Evolutionary conservation across 2,113 vertebrate species (phyloP).

Genomic region (Triplophysa dalaica): DNA sequence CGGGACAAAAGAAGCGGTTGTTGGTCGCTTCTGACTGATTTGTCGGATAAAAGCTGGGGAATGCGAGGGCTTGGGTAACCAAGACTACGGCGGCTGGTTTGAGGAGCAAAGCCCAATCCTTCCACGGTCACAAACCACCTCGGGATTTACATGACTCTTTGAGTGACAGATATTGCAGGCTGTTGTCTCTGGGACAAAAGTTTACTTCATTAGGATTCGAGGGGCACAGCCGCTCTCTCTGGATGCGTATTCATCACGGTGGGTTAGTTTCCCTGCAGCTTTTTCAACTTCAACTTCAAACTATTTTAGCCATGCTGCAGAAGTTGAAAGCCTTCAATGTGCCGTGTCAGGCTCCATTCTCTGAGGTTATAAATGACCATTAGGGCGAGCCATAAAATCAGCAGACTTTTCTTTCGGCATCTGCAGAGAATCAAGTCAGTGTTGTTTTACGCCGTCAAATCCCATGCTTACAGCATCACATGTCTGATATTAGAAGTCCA

Average conservation of each 20-base stretch:
- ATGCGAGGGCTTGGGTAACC: constrained; percentile 57
- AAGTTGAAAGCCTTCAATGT: constrained; percentile 45
- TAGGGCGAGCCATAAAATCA: neutral
- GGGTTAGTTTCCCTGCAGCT: constrained; percentile 58
- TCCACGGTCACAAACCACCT: constrained; percentile 58
- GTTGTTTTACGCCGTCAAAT: neutral
- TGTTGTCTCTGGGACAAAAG: constrained; percentile 74
- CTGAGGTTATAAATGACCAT: constrained; percentile 13
- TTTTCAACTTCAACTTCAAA: constrained; percentile 49
- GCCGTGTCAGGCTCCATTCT: constrained; percentile 14
- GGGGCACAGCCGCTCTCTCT: constrained; percentile 52
- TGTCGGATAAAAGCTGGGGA: constrained; percentile 55
- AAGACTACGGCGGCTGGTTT: constrained; percentile 64
- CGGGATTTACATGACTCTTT: constrained; percentile 65
- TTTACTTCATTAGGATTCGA: constrained; percentile 76
- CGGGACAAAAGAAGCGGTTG: constrained; percentile 26
- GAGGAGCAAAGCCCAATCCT: constrained; percentile 59
- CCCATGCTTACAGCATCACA: constrained; percentile 1
- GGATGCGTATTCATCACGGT: constrained; percentile 67
- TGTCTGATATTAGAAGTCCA: constrained; percentile 27
- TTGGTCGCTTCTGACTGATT: constrained; percentile 60
- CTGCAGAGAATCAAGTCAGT: neutral
- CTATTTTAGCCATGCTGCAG: constrained; percentile 56
- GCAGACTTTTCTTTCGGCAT: neutral
- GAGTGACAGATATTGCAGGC: constrained; percentile 63